phyloP scores from a whole-genome alignment of 2,113 vertebrate species.

The Catharus bicknelli region DNA sequence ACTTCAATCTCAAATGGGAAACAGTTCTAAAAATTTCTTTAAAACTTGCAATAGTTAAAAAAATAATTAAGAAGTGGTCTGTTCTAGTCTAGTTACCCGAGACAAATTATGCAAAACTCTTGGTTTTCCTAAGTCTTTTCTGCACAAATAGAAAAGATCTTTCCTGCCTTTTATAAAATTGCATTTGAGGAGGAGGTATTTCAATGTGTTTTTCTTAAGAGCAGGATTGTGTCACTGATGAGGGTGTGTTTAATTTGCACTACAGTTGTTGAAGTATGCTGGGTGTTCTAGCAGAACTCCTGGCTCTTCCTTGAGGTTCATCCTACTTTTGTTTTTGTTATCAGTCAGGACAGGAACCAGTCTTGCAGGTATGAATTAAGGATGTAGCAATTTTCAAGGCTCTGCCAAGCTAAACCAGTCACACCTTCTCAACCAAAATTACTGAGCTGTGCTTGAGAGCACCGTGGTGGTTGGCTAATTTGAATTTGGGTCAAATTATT shows the following conservation, averaged over 20 bases:
- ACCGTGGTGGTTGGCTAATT: not conserved
- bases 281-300: not conserved
- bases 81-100: not conserved
- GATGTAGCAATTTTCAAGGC: not conserved
- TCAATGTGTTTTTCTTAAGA: slow-evolving; percentile 33
- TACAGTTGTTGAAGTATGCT: slow-evolving; percentile 24
- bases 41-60: not conserved
- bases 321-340: slow-evolving; percentile 38
- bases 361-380: slow-evolving; percentile 45
- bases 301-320: slow-evolving; percentile 39
- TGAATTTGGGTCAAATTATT: slow-evolving; percentile 13
- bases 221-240: slow-evolving; percentile 17
- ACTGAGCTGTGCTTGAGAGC: not conserved
- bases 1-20: not conserved
- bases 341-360: slow-evolving; percentile 52
- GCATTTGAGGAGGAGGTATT: not conserved
- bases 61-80: not conserved
- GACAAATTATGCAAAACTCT: not conserved
- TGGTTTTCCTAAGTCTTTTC: not conserved
- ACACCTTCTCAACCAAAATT: slow-evolving; percentile 10
- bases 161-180: not conserved
- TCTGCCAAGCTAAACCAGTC: slow-evolving; percentile 35
- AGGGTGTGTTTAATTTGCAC: slow-evolving; percentile 54
- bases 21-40: not conserved
- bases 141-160: not conserved